Percentiles rank a stretch among this genome's conserved stretches.
These are phyloP conservation scores for Notolepis coatsorum DNA, from an alignment of 2,797 vertebrate species.

Conservation along the genomic window DNA sequence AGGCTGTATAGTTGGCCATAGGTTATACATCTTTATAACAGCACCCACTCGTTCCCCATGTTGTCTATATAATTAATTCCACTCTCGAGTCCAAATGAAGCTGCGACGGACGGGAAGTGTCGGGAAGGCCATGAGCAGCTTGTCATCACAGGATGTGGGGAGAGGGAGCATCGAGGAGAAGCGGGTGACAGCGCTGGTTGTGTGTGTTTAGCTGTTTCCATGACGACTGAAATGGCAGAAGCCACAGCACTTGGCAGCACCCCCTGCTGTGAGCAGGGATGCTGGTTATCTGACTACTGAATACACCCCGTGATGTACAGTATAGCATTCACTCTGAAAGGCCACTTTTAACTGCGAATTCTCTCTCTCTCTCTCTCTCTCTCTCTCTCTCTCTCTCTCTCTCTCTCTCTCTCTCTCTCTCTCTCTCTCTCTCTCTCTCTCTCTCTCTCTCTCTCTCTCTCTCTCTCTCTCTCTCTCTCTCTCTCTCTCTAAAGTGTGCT, in stretches of 20 bases:
- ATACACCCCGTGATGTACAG: slow-evolving; percentile 45
- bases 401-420: too few species aligned
- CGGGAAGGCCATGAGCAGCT: too few species aligned
- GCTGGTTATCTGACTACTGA: slow-evolving; percentile 56
- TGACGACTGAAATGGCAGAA: slow-evolving; percentile 78
- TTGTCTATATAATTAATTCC: slow-evolving; percentile 1
- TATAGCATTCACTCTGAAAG: slow-evolving; percentile 46
- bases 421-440: too few species aligned
- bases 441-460: too few species aligned
- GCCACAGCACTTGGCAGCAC: slow-evolving; percentile 67
- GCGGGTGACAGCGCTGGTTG: slow-evolving; percentile 61
- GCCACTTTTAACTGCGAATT: too few species aligned
- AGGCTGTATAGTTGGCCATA: too few species aligned
- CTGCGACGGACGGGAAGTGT: slow-evolving; percentile 23
- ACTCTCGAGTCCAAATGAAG: slow-evolving; percentile 10
- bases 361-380: too few species aligned
- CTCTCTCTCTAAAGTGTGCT: too few species aligned
- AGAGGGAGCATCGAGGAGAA: slow-evolving; percentile 44
- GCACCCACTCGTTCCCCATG: neutral
- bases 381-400: too few species aligned
- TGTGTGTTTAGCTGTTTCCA: slow-evolving; percentile 81
- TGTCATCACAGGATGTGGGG: slow-evolving; percentile 49
- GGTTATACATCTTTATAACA: neutral
- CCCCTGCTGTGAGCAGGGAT: slow-evolving; percentile 65
- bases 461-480: too few species aligned